A percentile compares a stretch with the other conserved stretches of the same genome.
Conservation (phyloP, 2,113 vertebrate genomes). For the Mustela nigripes region DNA sequence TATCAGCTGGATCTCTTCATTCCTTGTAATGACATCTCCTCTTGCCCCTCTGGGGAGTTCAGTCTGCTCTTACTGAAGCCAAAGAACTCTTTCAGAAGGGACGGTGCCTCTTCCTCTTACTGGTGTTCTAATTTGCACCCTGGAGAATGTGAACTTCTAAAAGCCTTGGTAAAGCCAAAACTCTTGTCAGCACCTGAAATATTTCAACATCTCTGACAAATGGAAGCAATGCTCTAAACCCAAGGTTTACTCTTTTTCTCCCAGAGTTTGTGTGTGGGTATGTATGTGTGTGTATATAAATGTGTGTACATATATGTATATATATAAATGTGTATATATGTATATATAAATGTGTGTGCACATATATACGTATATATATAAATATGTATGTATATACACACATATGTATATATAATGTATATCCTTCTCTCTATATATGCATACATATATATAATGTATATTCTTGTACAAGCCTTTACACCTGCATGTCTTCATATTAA, state of each 20-base stretch:
- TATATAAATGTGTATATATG: too few species aligned
- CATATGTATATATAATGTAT: too few species aligned
- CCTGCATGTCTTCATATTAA: slow-evolving; percentile 39
- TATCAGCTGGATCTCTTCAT: background rate
- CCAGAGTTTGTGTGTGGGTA: background rate
- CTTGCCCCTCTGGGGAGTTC: background rate
- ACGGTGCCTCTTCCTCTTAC: background rate
- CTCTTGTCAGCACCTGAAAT: background rate
- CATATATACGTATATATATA: background rate
- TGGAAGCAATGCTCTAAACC: background rate
- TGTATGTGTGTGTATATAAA: too few species aligned
- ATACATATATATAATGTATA: background rate
- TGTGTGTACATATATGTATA: too few species aligned
- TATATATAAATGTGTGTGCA: background rate
- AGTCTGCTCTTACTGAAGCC: background rate
- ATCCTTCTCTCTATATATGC: background rate
- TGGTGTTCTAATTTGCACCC: background rate
- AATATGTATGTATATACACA: background rate
- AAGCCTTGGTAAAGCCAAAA: background rate
- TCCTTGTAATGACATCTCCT: background rate
- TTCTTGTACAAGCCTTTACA: background rate
- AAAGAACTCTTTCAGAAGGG: background rate
- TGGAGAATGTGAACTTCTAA: background rate
- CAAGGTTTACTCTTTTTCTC: background rate
- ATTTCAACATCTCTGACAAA: slow-evolving; percentile 4